Base-by-base conservation (phyloP, 2,888 invertebrate genomes). In the Drosophila hamatofila region DNA sequence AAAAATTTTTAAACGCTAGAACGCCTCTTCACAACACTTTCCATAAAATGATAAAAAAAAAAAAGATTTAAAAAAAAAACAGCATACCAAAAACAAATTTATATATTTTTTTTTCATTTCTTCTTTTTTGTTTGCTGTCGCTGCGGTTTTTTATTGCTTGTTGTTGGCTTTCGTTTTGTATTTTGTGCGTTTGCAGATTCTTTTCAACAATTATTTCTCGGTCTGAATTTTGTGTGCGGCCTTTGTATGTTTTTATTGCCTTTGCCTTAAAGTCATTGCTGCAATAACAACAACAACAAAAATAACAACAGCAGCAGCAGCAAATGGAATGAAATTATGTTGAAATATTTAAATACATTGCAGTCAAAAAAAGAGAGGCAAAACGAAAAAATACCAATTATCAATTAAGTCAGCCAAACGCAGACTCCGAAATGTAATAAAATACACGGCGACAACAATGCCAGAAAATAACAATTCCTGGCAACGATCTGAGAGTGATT, bases 11-110 rank as follows among this genome's bases (percentile, higher is more conserved):
- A 85, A 91, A 90, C 86, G 88, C 91, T 91, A 91, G 90, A 91
- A 91, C 91, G 91, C 91, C 91, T 91, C 91, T 91, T 87, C 85
- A 79, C 91, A 88, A 91, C 91, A 91, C 89, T 90, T 88, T 88
- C 87, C 75, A 71, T 67, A 63, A 75, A 71, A 61, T 73, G 69
- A n/a, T 61, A 44, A 44, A 9, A 46, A 60, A 49, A 58, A 49
- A 51, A 60, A 49, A n/a, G n/a, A n/a, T n/a, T n/a, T n/a, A n/a
- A 48, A 46, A 54, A 23, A 46, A 56, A 14, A 64, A 57, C 72
- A 60, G 44, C 52, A 63, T 42, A 65, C 73, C 69, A 58, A 64
- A 61, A 61, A 58, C 57, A 65, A 66, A 66, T 75, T 65, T 60
- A 56, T 56, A 65, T 68, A 63, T 68, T 35, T 58, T 62, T 59